phyloP scores from a whole-genome alignment of 2,797 vertebrate genomes.

The Anisognathus igniventris region DNA sequence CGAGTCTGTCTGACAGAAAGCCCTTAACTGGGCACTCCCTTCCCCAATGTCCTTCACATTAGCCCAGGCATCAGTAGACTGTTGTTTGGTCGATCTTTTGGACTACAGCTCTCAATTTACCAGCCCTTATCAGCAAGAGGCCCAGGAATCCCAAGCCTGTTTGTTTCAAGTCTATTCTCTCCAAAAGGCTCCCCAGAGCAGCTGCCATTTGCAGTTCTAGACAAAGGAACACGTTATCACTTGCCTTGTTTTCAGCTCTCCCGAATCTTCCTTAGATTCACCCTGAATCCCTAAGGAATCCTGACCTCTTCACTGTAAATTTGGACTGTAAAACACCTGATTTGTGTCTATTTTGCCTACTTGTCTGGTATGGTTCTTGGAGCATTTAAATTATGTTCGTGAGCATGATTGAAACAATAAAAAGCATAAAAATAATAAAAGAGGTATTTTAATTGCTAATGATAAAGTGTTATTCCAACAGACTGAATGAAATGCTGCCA shows the following conservation, averaged over 20 bases:
- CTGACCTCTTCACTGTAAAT: neutral
- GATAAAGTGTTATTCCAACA: slow-evolving; percentile 18
- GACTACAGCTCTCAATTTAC: slow-evolving; percentile 2
- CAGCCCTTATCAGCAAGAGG: neutral
- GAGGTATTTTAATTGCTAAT: neutral
- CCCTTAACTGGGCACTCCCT: neutral
- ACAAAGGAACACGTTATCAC: neutral
- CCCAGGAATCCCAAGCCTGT: neutral
- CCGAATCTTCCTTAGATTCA: neutral
- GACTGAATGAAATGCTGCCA: slow-evolving; percentile 31
- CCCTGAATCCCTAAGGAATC: neutral
- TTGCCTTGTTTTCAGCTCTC: neutral
- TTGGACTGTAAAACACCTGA: neutral
- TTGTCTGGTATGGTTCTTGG: neutral
- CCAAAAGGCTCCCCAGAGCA: neutral
- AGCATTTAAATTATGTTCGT: neutral
- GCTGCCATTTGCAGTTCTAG: neutral
- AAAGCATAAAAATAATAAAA: neutral
- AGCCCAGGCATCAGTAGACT: neutral
- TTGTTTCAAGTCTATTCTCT: neutral
- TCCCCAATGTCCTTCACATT: neutral
- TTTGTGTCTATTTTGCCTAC: neutral
- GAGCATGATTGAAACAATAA: neutral
- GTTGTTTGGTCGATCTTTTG: slow-evolving; percentile 11
- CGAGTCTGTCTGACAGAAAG: neutral